Evolutionary conservation across 53 echinoderm and acorn worm genomes (phyloP), one percentile per base, ranked within the genome.

Genomic region (Zoroaster sp.): DNA sequence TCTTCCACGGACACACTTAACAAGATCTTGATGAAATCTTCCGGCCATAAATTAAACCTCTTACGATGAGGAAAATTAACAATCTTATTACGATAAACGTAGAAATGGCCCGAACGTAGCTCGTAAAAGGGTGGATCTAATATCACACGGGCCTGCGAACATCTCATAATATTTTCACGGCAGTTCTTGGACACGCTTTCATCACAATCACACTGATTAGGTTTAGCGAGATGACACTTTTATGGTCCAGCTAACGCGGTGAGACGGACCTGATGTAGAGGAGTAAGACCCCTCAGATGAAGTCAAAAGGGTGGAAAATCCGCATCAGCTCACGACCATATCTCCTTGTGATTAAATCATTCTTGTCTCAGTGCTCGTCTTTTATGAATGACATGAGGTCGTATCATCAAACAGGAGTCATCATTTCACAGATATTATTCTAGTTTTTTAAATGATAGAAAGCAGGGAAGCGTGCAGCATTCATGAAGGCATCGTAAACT

Each of bases 211-310:
- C 25, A 33, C 85, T 85, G 85, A 85, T 85, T 85, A 85, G 70
- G 85, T 85, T 70, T 47, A 32, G 85, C 85, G 71, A 85, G 85
- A 85, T 85, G 85, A 85, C 85, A 85, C 85, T 85, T 85, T 85
- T 85, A 85, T 85, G 85, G 85, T 85, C 85, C 70, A 85, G 46
- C 85, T 49, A 44, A 46, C 80, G 80, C 82, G 47, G 71, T 18
- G 71, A 49, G 71, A 85, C 18, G 44, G 35, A 49, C 21, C 49
- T 33, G 69, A 71, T 42, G 51, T 14, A 49, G 52, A 40, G 40
- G 55, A 79, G 79, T 79, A 51, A 51, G 77, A 35, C 23, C 15
- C 85, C 47, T 85, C 70, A 47, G 17, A 69, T 17, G 85, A 37
- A 85, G 45, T 69, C 85, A 85, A 40, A 40, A 51, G 71, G 51